Evolutionary conservation across 2,888 invertebrate species (phyloP).

Genomic region (Lepidocyrtoides sp.): DNA sequence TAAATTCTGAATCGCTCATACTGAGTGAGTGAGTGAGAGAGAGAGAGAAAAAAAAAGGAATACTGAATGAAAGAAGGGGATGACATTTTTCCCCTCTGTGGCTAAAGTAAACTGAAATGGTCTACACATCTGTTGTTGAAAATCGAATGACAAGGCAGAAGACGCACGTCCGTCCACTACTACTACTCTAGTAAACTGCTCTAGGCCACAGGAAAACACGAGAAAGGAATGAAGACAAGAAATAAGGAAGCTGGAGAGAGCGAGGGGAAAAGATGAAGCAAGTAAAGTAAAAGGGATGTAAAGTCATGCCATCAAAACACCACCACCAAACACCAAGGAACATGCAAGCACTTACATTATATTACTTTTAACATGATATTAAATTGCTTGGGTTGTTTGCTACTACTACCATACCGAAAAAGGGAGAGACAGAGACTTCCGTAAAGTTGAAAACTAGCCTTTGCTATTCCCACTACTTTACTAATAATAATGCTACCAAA

Average conservation of each 20-base stretch:
- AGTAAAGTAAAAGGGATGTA: constrained; percentile 63
- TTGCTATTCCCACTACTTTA: neutral
- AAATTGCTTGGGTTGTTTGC: constrained; percentile 70
- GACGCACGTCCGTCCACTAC: constrained; percentile 22
- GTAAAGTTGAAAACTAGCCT: constrained; percentile 29
- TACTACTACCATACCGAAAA: neutral
- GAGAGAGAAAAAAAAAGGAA: too few relatives aligned
- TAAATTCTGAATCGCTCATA: constrained; percentile 39
- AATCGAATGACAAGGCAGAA: constrained; percentile 38
- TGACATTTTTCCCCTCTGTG: constrained; percentile 13
- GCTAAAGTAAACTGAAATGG: constrained; percentile 30
- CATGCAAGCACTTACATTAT: constrained; percentile 61
- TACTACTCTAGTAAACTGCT: constrained; percentile 30
- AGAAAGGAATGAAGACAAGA: constrained; percentile 33
- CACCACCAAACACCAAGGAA: constrained; percentile 65
- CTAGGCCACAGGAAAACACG: constrained; percentile 38
- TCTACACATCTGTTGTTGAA: constrained; percentile 41
- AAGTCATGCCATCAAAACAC: constrained; percentile 70
- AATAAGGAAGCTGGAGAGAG: too few relatives aligned
- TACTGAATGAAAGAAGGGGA: constrained; percentile 6
- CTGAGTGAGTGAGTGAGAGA: too few relatives aligned
- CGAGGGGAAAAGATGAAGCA: constrained; percentile 25
- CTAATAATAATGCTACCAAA: neutral
- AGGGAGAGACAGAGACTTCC: neutral
- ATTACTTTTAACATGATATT: constrained; percentile 74